Base-by-base conservation (phyloP, 2,113 vertebrate species). In the Orthochromis malagaraziensis region DNA sequence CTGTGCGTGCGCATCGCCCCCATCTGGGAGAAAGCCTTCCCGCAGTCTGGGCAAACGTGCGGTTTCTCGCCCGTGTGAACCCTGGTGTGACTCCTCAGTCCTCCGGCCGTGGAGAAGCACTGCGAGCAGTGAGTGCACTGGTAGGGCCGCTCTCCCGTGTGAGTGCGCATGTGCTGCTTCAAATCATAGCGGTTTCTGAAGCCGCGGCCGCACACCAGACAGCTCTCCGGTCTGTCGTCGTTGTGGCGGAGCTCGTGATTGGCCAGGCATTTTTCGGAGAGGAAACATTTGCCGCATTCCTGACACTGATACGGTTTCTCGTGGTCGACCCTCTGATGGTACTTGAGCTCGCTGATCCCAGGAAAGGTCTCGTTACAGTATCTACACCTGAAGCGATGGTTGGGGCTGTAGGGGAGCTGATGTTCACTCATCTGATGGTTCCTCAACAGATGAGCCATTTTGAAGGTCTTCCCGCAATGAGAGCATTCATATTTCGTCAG, bases 341-440 rank as follows among this genome's bases (percentile, higher is more conserved):
- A 94, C 89, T 95, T 96, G 2, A 96, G 90, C 79, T 96, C 94
- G 3, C 94, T 95, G 90, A 96, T 95, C 29, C 94, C 93, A 0
- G 94, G 94, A 83, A 96, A 96, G 1, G 94, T 94, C 53, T 93
- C 93, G 3, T 95, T 94, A 3, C 95, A 96, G 86, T 96, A 95
- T 7, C 95, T 49, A 90, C 95, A 96, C 82, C 94, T 85, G 90
- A 95, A 95, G 82, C 94, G 94, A 21, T 94, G 95, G 85, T 96
- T 94, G 80, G 93, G 92, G 81, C 94, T 95, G 87, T 96, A 96
- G 19, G 94, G 94, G 2, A 95, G 94, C 92, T 95, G 94, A 58
- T 96, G 95, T 5, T 96, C 95, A 2, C 88, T 95, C 94, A 96
- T 88, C 90, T 95, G 94, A 79, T 96, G 95, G 87, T 95, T 96